phyloP scores from a whole-genome alignment of 2,888 invertebrate genomes.

The Macroteleia sp. region DNA sequence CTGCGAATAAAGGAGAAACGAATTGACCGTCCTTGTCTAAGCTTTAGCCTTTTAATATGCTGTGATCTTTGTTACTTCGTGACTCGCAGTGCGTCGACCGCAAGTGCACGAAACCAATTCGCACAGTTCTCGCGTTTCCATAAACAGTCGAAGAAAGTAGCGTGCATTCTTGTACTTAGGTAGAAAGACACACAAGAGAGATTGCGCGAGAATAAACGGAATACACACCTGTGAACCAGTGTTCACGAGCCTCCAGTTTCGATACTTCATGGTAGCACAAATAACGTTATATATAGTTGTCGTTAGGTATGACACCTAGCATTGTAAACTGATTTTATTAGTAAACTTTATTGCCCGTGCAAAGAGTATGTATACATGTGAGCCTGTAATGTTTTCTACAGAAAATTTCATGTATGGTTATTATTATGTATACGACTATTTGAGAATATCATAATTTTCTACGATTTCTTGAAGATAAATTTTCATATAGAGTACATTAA shows the following conservation, averaged over 20 bases:
- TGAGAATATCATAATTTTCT: too few relatives aligned
- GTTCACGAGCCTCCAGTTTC: constrained; percentile 35
- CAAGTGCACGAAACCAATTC: constrained; percentile 71
- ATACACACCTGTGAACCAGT: constrained; percentile 69
- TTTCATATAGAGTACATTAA: too few relatives aligned
- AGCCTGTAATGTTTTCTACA: too few relatives aligned
- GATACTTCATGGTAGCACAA: constrained; percentile 64
- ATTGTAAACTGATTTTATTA: constrained; percentile 50
- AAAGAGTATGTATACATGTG: too few relatives aligned
- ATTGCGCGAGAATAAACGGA: constrained; percentile 67
- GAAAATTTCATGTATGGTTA: too few relatives aligned
- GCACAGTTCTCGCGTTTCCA: constrained; percentile 80
- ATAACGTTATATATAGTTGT: constrained; percentile 69
- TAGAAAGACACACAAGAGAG: constrained; percentile 34
- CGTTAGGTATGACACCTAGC: constrained; percentile 63
- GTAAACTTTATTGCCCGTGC: constrained; percentile 30
- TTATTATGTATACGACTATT: too few relatives aligned
- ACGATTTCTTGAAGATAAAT: too few relatives aligned
- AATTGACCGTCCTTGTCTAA: constrained; percentile 53
- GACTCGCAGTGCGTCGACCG: constrained; percentile 46
- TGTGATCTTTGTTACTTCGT: constrained; percentile 48
- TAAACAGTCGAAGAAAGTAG: constrained; percentile 80
- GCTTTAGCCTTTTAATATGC: constrained; percentile 6
- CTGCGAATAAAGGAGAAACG: constrained; percentile 70
- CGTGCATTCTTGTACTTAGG: constrained; percentile 70